Base-by-base conservation (phyloP, 2,888 invertebrate species). In the Lamellibrachia satsuma region DNA sequence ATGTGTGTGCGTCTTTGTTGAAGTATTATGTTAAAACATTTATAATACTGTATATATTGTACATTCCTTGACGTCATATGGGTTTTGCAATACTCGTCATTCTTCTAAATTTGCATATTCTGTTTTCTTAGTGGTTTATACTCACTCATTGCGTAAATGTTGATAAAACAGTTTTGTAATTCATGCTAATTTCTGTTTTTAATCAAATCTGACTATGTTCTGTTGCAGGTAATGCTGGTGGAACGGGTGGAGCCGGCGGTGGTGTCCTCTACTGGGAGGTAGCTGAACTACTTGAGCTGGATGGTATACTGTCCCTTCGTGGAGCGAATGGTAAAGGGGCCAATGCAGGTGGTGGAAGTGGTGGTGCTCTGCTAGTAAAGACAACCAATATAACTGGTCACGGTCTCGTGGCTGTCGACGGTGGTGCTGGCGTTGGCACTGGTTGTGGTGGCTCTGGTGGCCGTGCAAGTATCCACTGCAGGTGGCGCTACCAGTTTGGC, bases 401-500 rank as follows among this genome's bases (percentile, higher is more conserved):
- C 94, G 95, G 95, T 22, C 93, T 94, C 39, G 94, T 95, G 90
- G 93, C 94, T 91, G 95, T 95, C 52, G 93, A 93, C 92, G 95
- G 95, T 91, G 95, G 95, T 60, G 91, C 93, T 90, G 95, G 94
- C 91, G 91, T 92, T 15, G 94, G 75, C 75, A 22, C 27, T 39
- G 95, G 95, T 57, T 94, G 95, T 57, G 95, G 95, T 90, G 95
- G 95, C 0, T 93, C 95, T 52, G 95, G 95, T 90, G 95, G 95
- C 7, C 93, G 95, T 51, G 93, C 95, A 7, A 94, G 94, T 27
- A 93, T 95, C 9, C 94, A 95, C 91, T 95, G 95, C 93, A 92
- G 94, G 15, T 94, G 94, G 94, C 92, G 95, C 11, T 95, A 95
- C 93, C 94, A 94, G 7, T 95, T 94, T 94, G 95, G 95, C 60